These are phyloP conservation scores for Spodoptera litura DNA, from an alignment of 1,140 invertebrate genomes.

Conservation along the genomic window DNA sequence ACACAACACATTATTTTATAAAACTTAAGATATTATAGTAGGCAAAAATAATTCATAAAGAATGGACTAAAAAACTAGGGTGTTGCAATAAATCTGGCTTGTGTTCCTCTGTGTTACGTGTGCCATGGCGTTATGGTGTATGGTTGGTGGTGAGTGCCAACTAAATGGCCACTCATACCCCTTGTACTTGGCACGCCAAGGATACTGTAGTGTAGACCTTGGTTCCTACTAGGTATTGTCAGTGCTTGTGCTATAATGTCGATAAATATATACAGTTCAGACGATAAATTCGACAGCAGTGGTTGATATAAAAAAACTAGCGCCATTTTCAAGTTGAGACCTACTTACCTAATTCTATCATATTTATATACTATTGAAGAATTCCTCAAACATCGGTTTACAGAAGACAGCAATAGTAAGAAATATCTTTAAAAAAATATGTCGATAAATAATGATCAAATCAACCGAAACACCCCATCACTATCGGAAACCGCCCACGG, in stretches of 20 bases:
- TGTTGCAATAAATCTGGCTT: slow-evolving; percentile 8
- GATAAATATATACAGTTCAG: too few relatives aligned
- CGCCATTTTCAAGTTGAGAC: too few relatives aligned
- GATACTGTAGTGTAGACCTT: slow-evolving; percentile 14
- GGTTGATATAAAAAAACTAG: neutral
- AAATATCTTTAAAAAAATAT: too few relatives aligned
- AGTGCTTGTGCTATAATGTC: neutral
- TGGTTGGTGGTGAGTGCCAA: slow-evolving; percentile 6
- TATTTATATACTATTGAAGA: too few relatives aligned
- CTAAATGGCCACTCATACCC: neutral
- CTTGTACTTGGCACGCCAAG: neutral
- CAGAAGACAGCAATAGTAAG: too few relatives aligned
- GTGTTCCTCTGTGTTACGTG: neutral
- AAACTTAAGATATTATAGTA: too few relatives aligned
- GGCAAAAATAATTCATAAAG: slow-evolving; percentile 6
- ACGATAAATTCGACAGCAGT: too few relatives aligned
- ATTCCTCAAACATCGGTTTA: too few relatives aligned
- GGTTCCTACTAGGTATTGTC: too few relatives aligned
- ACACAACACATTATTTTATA: too few relatives aligned
- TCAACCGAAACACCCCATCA: neutral
- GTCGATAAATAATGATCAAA: neutral
- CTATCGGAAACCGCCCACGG: neutral
- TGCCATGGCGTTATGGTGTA: neutral
- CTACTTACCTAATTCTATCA: too few relatives aligned
- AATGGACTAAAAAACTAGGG: neutral